Evolutionary conservation across 2,113 vertebrate species (phyloP).

Genomic region (Genyomyrus donnyi): DNA sequence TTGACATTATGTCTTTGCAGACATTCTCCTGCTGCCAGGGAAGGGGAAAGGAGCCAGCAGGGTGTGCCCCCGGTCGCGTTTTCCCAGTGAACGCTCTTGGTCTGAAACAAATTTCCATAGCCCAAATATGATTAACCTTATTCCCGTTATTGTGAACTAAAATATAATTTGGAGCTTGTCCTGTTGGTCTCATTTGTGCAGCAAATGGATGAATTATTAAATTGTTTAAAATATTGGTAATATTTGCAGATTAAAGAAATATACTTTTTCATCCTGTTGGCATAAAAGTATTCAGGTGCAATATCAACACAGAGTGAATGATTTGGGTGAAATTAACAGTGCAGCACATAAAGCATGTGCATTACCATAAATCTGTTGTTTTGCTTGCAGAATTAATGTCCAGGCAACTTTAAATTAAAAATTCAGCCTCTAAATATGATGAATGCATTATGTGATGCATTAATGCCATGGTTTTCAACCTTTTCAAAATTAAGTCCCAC

Average conservation of each 20-base stretch:
- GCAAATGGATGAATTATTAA: neutral
- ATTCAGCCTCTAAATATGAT: neutral
- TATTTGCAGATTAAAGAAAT: neutral
- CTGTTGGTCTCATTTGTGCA: neutral
- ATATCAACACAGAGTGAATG: neutral
- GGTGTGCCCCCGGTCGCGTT: neutral
- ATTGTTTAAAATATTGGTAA: neutral
- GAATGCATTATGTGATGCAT: neutral
- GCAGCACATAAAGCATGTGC: neutral
- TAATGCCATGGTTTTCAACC: neutral
- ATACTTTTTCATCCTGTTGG: neutral
- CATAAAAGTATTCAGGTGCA: neutral
- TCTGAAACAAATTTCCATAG: neutral
- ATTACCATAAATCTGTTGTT: neutral
- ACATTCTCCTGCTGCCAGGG: neutral
- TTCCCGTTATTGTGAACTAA: neutral
- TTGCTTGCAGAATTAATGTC: neutral
- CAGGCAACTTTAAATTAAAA: neutral
- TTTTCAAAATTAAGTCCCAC: neutral
- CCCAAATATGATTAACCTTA: neutral
- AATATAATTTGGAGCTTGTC: neutral
- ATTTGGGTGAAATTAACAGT: neutral
- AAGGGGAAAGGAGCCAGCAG: neutral
- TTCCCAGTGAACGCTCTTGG: neutral
- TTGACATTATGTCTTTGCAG: slow-evolving; percentile 7